These are phyloP conservation scores for Serilophus lunatus DNA, from an alignment of 2,113 vertebrate genomes.

Conservation along the genomic window DNA sequence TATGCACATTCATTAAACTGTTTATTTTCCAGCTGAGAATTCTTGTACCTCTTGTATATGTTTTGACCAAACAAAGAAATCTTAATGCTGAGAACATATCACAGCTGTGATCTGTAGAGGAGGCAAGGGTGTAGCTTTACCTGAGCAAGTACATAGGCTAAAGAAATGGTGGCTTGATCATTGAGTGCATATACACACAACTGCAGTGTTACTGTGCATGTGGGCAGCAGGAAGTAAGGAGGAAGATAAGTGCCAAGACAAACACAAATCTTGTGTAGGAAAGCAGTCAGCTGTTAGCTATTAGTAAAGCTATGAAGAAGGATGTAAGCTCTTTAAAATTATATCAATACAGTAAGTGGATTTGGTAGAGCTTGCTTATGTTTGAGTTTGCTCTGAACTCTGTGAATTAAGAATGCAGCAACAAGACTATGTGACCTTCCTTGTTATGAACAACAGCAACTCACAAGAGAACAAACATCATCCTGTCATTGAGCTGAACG, in stretches of 20 bases:
- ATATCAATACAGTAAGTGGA: neutral
- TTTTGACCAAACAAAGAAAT: neutral
- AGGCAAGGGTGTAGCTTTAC: neutral
- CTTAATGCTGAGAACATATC: neutral
- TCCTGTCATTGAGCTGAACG: neutral
- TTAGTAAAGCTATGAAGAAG: neutral
- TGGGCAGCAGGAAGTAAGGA: neutral
- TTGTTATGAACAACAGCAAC: neutral
- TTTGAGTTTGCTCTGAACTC: neutral
- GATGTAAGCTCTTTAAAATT: neutral
- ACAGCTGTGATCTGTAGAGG: neutral
- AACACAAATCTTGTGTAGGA: neutral
- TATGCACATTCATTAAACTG: neutral
- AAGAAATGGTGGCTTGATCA: neutral
- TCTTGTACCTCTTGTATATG: neutral
- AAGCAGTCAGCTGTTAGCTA: neutral
- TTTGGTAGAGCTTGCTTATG: neutral
- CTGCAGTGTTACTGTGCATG: neutral
- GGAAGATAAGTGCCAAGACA: neutral
- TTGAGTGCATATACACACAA: too few relatives aligned
- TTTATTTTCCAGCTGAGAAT: neutral
- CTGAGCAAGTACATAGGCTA: neutral
- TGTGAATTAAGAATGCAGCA: neutral
- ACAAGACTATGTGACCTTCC: neutral
- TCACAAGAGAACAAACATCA: neutral